Evolutionary conservation across 2,113 vertebrate genomes (phyloP), one percentile per base, ranked within the genome.

Genomic region (Pterocles orientalis): DNA sequence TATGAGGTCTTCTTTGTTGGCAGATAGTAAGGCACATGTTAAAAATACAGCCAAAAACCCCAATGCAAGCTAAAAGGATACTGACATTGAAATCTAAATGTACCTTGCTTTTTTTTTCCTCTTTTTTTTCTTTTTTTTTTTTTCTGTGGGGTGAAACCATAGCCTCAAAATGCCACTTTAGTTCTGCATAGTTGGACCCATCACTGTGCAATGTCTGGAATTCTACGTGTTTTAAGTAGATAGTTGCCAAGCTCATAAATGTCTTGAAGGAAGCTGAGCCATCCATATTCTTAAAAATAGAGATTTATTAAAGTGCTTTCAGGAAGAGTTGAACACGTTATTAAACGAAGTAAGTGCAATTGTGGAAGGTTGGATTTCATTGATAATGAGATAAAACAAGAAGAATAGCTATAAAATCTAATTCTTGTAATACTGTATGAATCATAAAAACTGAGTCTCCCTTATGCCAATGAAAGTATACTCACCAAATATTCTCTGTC

Each of bases 21-120:
- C 23, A 64, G 45, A 56, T 64, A 56, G 12, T 5, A 51, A 86
- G 7, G 1, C 26, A 20, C 26, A 45, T 17, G 14, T 66, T 18
- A 72, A 82, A 81, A 50, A 29, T 14, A 14, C 3, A 21, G 10
- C 20, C 3, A 60, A 61, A 84, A 54, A n/a, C 6, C 1, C 1
- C 17, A 68, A 14, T 33, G 6, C 4, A 54, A 54, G 8, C 5
- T 60, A 60, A 86, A 82, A 71, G 4, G 11, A 65, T 65, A 53
- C 7, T 29, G 31, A n/a, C 20, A 39, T 16, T 71, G n/a, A 71
- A 81, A 48, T 53, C 4, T 58, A 28, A 69, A 41, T 29, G 6
- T 57, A 56, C 5, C 4, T 68, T 2, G 10, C 4, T 0, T 4
- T 10, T 19, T 36, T 39, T 43, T 62, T 5, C 6, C 24, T 39